Percentiles rank a stretch among this genome's conserved stretches.
phyloP scores from a whole-genome alignment of 2,113 vertebrate genomes.

The Orientallactaga bullata region DNA sequence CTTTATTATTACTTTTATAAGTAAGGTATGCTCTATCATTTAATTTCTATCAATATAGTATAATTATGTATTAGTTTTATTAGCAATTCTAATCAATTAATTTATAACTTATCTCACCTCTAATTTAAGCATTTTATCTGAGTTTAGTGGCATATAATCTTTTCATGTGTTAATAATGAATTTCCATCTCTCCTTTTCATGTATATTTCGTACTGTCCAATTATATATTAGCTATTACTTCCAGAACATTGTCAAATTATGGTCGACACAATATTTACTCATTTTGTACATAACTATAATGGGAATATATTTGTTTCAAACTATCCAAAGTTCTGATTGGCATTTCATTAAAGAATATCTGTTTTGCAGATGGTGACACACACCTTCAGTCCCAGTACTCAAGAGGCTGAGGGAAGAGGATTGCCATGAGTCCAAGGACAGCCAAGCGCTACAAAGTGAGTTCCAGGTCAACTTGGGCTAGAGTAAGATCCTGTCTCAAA shows the following conservation, averaged over 20 bases:
- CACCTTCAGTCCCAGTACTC: background rate
- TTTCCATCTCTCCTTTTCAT: background rate
- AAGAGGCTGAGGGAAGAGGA: background rate
- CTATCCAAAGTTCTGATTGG: background rate
- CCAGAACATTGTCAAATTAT: slow-evolving; percentile 15
- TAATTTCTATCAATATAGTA: slow-evolving; percentile 14
- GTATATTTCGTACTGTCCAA: slow-evolving; percentile 45
- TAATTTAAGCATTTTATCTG: slow-evolving; percentile 29
- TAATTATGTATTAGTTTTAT: slow-evolving; percentile 46
- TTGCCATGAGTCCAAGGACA: too few relatives aligned
- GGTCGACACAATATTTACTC: background rate
- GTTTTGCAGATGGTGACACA: too few relatives aligned
- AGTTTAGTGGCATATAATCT: background rate
- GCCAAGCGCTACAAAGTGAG: too few relatives aligned
- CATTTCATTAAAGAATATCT: background rate
- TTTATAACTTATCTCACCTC: slow-evolving; percentile 40
- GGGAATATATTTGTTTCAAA: slow-evolving; percentile 29
- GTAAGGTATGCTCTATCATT: background rate
- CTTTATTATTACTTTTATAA: slow-evolving; percentile 44
- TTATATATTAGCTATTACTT: background rate
- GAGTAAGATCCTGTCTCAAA: too few relatives aligned
- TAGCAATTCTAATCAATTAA: slow-evolving; percentile 27
- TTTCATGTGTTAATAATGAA: slow-evolving; percentile 1
- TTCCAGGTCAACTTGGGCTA: too few relatives aligned
- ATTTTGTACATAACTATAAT: slow-evolving; percentile 1